phyloP scores from a whole-genome alignment of 2,113 vertebrate genomes.

The Dolichotis patagonum region DNA sequence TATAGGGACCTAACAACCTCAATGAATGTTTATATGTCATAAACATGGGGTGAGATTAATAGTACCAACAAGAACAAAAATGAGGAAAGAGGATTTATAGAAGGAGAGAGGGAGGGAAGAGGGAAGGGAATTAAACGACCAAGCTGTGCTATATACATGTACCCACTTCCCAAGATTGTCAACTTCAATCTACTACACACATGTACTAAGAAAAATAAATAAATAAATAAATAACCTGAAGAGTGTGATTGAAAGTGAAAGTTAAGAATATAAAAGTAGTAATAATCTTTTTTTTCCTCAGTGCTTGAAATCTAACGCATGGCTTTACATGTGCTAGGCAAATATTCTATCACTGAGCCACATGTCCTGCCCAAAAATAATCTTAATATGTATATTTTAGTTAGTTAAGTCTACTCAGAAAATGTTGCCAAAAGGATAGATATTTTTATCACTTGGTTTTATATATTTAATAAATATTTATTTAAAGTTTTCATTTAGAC shows the following conservation, averaged over 20 bases:
- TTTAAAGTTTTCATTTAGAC: not conserved
- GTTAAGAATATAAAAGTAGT: not conserved
- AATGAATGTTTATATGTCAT: not conserved
- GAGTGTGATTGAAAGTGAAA: not conserved
- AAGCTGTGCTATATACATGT: not conserved
- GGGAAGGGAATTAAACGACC: not conserved
- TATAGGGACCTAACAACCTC: not conserved
- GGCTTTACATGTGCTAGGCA: not conserved
- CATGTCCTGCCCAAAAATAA: not conserved
- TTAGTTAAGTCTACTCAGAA: not conserved
- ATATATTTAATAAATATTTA: not conserved
- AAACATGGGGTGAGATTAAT: not conserved
- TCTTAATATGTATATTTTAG: not conserved
- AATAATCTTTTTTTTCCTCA: not conserved
- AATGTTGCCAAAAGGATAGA: not conserved
- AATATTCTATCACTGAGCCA: not conserved
- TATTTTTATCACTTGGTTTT: not conserved
- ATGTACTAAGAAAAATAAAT: not conserved
- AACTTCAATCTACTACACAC: not conserved
- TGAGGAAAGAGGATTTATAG: not conserved
- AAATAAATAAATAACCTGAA: not conserved
- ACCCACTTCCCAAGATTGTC: not conserved
- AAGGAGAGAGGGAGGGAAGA: not conserved
- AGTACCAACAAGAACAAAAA: not conserved
- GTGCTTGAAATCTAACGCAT: not conserved